phyloP scores from a whole-genome alignment of 2,888 invertebrate genomes.

The Hylaea fasciaria region DNA sequence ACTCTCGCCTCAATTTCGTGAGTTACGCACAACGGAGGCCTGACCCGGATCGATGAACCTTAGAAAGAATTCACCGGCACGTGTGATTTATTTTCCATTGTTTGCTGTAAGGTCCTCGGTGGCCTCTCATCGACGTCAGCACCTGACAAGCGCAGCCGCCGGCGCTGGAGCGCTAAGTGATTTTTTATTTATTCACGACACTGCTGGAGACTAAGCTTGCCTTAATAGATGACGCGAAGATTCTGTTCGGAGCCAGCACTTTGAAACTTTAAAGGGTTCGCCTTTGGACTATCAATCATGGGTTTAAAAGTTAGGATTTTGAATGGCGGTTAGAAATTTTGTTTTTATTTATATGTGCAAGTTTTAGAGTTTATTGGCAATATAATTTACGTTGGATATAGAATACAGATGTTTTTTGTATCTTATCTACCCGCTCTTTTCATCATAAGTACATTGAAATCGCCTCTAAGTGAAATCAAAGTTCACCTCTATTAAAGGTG shows the following conservation, averaged over 20 bases:
- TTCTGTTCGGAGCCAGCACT: slow-evolving; percentile 15
- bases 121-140: slow-evolving; percentile 5
- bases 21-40: too few species aligned
- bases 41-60: too few species aligned
- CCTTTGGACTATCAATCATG: slow-evolving; percentile 25
- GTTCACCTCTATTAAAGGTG: too few species aligned
- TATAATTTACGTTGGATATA: not conserved
- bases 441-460: too few species aligned
- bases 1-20: too few species aligned
- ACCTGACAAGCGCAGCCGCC: slow-evolving; percentile 10
- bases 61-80: too few species aligned
- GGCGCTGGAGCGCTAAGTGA: slow-evolving; percentile 14
- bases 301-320: slow-evolving; percentile 29
- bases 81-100: too few species aligned
- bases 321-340: slow-evolving; percentile 21
- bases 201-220: slow-evolving; percentile 19
- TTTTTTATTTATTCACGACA: slow-evolving; percentile 27
- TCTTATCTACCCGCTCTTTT: not conserved
- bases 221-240: slow-evolving; percentile 26
- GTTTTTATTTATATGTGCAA: slow-evolving; percentile 16
- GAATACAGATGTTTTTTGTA: not conserved
- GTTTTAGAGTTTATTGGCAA: slow-evolving; percentile 1
- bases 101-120: too few species aligned
- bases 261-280: slow-evolving; percentile 25
- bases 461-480: too few species aligned